These are phyloP conservation scores for Drymodes brunneopygia DNA, from an alignment of 2,113 vertebrate genomes.

Conservation along the genomic window DNA sequence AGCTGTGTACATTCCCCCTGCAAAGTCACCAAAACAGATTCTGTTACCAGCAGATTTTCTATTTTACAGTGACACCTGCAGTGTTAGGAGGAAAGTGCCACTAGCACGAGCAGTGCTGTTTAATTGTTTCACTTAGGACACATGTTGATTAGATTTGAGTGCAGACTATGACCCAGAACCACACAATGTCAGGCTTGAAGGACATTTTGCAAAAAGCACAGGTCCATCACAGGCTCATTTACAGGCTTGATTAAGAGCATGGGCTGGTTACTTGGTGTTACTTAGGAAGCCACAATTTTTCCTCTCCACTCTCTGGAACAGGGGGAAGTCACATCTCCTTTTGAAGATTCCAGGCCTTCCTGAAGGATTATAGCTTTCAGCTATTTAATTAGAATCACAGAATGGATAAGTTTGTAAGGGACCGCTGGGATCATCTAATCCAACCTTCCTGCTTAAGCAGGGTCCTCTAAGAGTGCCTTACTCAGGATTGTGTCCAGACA, in stretches of 20 bases:
- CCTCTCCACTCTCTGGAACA: rapidly evolving
- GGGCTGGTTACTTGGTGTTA: background rate
- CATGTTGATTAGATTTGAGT: background rate
- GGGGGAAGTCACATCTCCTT: background rate
- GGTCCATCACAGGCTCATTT: background rate
- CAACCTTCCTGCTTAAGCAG: background rate
- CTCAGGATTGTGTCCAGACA: background rate
- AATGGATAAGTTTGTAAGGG: background rate
- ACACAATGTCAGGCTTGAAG: background rate
- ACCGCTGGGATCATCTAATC: background rate
- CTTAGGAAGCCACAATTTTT: background rate
- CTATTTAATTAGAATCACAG: background rate
- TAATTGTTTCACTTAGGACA: background rate
- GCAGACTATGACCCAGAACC: background rate
- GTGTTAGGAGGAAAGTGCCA: constrained; percentile 4
- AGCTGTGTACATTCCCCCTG: background rate
- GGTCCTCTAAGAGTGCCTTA: background rate
- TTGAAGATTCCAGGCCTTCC: background rate
- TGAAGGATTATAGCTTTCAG: background rate
- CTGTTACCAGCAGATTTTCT: background rate
- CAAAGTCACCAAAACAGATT: background rate
- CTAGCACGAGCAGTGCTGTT: background rate
- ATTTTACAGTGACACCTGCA: constrained; percentile 60
- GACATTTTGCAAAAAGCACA: background rate
- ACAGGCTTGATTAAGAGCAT: background rate